Base-by-base conservation (phyloP, 2,797 vertebrate genomes). In the Pelobates cultripes region DNA sequence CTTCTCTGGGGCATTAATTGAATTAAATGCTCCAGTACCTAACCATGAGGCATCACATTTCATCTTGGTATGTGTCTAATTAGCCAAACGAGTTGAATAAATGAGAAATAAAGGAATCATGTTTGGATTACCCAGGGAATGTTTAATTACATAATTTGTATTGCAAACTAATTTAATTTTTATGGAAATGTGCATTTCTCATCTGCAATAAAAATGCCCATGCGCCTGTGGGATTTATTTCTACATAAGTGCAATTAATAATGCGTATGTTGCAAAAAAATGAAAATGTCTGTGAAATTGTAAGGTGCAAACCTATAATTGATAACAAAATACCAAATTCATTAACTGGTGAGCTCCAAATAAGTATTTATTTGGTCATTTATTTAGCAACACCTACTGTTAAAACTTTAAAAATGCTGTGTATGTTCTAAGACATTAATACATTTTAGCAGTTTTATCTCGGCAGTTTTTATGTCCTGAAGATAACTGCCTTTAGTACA, bases 131-230 rank as follows among this genome's bases (percentile, higher is more conserved):
- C 76, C 71, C 55, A n/a, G 81, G 71, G 81, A 83, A 79, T 64
- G 70, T 78, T 55, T 83, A 79, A 79, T 83, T 70, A 79, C 70
- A 83, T 79, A 64, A 79, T 83, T 79, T 83, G 66, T 79, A 79
- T 75, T 75, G 72, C 55, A 79, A 83, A 70, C 77, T 79, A 83
- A 83, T 79, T 79, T 66, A 75, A 79, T 83, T 53, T 79, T 70
- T 75, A 79, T 83, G 66, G 66, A 79, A 83, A 83, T 75, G 67
- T 70, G 53, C 43, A 75, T 74, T 75, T 74, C 43, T 78, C 60
- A 17, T 57, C 55, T 78, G 55, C 43, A 74, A 55, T 78, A 60
- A 60, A 63, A 78, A 74, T 75, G 17, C 66, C 53, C 57, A 43
- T 43, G 70, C 42, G 76, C 75, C 7, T 67, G 47, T 42, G 75